Evolutionary conservation across 2,797 vertebrate genomes (phyloP).

Genomic region (Steatocranus sp.): DNA sequence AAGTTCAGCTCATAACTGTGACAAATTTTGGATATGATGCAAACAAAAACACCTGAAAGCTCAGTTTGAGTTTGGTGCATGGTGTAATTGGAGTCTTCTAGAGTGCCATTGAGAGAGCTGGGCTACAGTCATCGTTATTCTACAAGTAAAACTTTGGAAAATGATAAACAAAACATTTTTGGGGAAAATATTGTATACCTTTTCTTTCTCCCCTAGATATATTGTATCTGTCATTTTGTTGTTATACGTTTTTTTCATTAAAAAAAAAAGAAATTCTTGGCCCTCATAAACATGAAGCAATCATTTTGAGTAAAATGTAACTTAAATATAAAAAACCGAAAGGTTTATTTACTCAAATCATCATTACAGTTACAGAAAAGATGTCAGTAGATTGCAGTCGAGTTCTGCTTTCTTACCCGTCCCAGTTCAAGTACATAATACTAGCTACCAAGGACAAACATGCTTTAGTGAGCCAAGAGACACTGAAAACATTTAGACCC

Average conservation of each 20-base stretch:
- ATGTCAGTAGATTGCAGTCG: background rate
- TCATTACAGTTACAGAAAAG: background rate
- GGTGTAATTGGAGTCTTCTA: background rate
- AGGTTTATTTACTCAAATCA: background rate
- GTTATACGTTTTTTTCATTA: background rate
- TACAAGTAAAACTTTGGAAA: background rate
- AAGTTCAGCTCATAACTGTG: background rate
- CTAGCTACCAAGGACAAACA: background rate
- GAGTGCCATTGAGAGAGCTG: rapidly evolving
- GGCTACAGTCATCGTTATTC: background rate
- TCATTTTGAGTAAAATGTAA: no score
- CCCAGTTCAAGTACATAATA: background rate
- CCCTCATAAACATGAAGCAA: background rate
- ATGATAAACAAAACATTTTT: background rate
- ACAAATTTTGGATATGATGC: background rate
- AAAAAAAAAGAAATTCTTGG: background rate
- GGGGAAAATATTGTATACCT: background rate
- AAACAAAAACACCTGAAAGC: background rate
- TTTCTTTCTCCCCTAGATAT: background rate
- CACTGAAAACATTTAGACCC: no score
- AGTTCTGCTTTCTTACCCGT: background rate
- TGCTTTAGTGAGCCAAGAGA: no score
- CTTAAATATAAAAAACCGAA: background rate
- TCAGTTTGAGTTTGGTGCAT: background rate
- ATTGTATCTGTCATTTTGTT: background rate